Evolutionary conservation across 2,888 invertebrate species (phyloP).

Genomic region (Magallana nippona): DNA sequence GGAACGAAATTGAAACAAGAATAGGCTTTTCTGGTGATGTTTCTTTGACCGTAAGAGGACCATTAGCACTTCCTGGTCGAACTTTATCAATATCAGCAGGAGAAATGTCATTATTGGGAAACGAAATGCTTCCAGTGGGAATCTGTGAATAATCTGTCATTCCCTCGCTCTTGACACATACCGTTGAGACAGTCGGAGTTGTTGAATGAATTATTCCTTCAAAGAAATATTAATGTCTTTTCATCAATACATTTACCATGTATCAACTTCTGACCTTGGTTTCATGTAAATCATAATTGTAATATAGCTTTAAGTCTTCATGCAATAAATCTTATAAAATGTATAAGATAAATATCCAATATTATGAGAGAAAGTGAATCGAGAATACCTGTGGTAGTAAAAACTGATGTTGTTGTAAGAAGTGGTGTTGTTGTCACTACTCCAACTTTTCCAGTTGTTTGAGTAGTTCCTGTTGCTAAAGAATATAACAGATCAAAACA

Average conservation of each 20-base stretch:
- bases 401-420: neutral
- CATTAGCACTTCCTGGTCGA: neutral
- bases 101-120: neutral
- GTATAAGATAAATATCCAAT: too few species aligned
- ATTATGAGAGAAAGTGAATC: too few species aligned
- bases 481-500: neutral
- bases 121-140: neutral
- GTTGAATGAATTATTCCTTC: neutral
- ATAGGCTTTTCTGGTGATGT: neutral
- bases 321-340: too few species aligned
- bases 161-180: conserved; percentile 15
- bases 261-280: too few species aligned
- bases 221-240: too few species aligned
- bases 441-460: neutral
- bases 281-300: too few species aligned
- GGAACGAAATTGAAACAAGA: neutral
- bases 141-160: conserved; percentile 21
- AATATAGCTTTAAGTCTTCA: too few species aligned
- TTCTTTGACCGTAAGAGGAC: neutral
- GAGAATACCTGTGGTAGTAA: neutral
- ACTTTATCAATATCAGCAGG: neutral
- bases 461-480: neutral
- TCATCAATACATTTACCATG: too few species aligned
- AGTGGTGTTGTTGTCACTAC: conserved; percentile 14
- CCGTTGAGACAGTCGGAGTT: conserved; percentile 19